Base-by-base conservation (phyloP, 2,888 invertebrate genomes). In the Imbricaverruca yamaguchii region DNA sequence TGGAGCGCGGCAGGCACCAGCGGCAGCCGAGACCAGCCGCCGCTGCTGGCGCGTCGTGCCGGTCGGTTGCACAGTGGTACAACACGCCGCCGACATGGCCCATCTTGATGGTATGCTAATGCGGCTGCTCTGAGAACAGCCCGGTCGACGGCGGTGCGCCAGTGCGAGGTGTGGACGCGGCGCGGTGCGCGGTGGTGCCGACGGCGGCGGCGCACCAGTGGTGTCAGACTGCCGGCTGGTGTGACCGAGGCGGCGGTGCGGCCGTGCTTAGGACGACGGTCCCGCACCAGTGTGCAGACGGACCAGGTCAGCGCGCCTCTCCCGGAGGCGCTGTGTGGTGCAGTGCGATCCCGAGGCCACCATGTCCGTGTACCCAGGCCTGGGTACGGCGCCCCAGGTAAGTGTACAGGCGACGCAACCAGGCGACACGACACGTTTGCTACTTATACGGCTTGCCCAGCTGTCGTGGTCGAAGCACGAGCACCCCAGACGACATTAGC, bases 291-390 rank as follows among this genome's bases (percentile, higher is more conserved):
- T 39, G 39, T 39, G 39, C 39, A 39, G 39, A 39, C 39, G 39
- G 39, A 39, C 39, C 39, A 39, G 39, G 4, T 4, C 39, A 39
- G 39, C 39, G 39, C 39, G 39, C 39, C 39, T 39, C 39, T 1
- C 39, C 39, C 39, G 39, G 39, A 39, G 39, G 39, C 39, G 39
- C 39, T 39, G 39, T 39, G 39, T 4, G 39, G 39, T 39, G 39
- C 39, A 4, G 39, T 4, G 39, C 39, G 39, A 4, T 39, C 39
- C 2, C 1, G 7, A 15, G 15, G 25, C 0, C 15, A 53, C 10
- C 18, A 74, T 74, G 74, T 74, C 74, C 4, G 74, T 74, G 53
- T 74, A 74, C 21, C 53, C 74, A 18, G 74, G 74, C 7, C 74
- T 74, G 18, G 74, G 74, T 8, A 8, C 74, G 53, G 53, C 74